Evolutionary conservation across 2,888 invertebrate genomes (phyloP).

Genomic region (Cataglyphis livida): DNA sequence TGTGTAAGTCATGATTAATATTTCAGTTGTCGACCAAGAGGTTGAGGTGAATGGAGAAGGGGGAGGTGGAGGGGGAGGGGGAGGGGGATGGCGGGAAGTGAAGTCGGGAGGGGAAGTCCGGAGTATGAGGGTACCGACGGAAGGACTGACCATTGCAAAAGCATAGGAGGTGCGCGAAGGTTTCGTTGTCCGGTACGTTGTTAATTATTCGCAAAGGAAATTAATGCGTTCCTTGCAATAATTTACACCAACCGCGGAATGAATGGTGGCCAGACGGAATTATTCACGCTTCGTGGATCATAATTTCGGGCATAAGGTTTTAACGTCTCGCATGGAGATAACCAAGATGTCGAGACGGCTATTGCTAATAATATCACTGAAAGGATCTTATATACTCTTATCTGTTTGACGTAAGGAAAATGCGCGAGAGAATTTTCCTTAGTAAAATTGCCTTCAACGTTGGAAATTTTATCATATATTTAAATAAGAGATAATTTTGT

Average conservation of each 20-base stretch:
- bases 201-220: conserved; percentile 84
- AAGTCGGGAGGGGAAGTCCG: conserved; percentile 45
- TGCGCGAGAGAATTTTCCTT: conserved; percentile 4
- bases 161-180: conserved; percentile 70
- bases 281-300: conserved; percentile 79
- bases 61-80: background rate
- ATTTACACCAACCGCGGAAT: conserved; percentile 79
- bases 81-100: conserved; percentile 23
- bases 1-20: conserved; percentile 83
- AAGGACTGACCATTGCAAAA: conserved; percentile 79
- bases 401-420: background rate
- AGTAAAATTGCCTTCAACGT: background rate
- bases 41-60: conserved; percentile 51
- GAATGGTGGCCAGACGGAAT: conserved; percentile 81
- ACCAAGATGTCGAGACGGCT: conserved; percentile 41
- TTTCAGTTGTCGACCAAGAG: conserved; percentile 79
- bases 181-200: conserved; percentile 80
- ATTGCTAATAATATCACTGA: conserved; percentile 24
- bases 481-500: conserved; percentile 32
- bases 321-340: conserved; percentile 50
- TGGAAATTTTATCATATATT: background rate
- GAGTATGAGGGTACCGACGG: conserved; percentile 60
- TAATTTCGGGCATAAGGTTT: conserved; percentile 66
- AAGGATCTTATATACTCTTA: background rate
- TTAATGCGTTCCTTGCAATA: conserved; percentile 81